Evolutionary conservation across 2,797 vertebrate species (phyloP), one percentile per base, ranked within the genome.

Genomic region (Acanthurus leucopareius): DNA sequence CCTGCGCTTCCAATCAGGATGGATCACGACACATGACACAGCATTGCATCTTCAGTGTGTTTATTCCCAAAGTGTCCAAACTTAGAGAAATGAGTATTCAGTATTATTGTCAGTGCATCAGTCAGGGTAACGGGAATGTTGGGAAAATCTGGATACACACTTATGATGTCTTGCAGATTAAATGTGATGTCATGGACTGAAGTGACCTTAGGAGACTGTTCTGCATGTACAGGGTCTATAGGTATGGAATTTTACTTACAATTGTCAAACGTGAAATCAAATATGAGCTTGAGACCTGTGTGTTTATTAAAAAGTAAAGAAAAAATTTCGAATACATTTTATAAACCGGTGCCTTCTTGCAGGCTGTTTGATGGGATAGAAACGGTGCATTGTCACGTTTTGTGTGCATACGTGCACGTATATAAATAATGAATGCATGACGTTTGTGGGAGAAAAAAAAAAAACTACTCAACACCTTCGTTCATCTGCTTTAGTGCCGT

Each of bases 351-450:
- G 60, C 42, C 15, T 47, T 49, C 48, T 56, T 70, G 54, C 17
- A 44, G 13, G 16, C 25, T 42, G 10, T 32, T 4, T 15, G 2
- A 35, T 58, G 5, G 13, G 58, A 69, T 4, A 51, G n/a, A 56
- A 14, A 1, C 35, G 28, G 15, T 28, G 25, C 56, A 49, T 11
- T 2, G 10, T 17, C 42, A 57, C 22, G 40, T 67, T 58, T 52
- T 47, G 17, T 40, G 58, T 2, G 48, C 57, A 45, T 28, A 3
- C 25, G 2, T 44, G 42, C 42, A 13, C 42, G 42, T 14, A 25
- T 25, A 25, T 45, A 45, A 45, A 57, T 53, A 28, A 54, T 60
- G 6, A 45, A 38, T n/a, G 22, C n/a, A 2, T 88, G 80, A 79
- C 76, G 84, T 80, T 10, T 40, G 38, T 40, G 38, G 10, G 10